Evolutionary conservation across 2,113 vertebrate genomes (phyloP).

Genomic region (Malurus elegans): DNA sequence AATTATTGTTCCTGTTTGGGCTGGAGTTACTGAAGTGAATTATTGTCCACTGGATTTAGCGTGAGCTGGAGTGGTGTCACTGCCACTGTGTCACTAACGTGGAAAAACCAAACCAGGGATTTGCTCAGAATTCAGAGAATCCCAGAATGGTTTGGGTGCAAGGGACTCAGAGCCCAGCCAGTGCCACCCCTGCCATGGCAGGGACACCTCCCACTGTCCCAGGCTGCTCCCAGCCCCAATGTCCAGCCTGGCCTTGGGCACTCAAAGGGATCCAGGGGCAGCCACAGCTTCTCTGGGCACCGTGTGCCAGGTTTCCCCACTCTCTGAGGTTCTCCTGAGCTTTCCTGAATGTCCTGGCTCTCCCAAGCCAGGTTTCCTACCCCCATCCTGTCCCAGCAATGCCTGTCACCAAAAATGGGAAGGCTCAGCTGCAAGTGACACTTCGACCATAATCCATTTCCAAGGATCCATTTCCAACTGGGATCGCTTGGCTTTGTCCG

Average conservation of each 20-base stretch:
- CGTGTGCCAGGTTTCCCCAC: neutral
- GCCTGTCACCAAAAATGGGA: neutral
- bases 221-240: neutral
- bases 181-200: neutral
- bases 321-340: neutral
- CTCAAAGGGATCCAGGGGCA: neutral
- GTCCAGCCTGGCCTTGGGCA: neutral
- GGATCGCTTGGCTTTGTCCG: neutral
- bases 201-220: neutral
- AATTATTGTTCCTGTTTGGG: neutral
- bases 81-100: neutral
- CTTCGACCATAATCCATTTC: too few species aligned
- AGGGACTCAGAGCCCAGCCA: accelerated
- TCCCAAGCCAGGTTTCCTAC: neutral
- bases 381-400: neutral
- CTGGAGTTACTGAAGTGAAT: neutral
- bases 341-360: neutral
- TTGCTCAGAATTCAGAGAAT: neutral
- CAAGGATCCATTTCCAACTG: accelerated
- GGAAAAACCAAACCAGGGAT: neutral
- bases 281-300: neutral
- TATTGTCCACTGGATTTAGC: neutral
- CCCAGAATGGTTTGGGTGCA: neutral
- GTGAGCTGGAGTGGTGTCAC: neutral
- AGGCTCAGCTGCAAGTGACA: neutral